Percentiles rank a stretch among this genome's conserved stretches.
phyloP scores from a whole-genome alignment of 2,113 vertebrate species.

The Rhizomys pruinosus region DNA sequence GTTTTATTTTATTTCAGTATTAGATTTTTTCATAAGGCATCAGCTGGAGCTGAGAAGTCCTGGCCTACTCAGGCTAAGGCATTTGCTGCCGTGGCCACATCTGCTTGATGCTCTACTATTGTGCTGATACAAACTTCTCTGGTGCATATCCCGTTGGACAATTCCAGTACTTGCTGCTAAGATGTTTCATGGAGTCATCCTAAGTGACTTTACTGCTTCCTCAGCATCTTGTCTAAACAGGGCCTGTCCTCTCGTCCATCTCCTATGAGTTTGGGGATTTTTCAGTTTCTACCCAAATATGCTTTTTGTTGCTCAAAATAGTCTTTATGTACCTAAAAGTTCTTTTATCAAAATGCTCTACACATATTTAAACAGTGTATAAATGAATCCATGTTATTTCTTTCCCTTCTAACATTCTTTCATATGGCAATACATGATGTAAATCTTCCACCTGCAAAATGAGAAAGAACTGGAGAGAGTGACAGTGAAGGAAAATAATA shows the following conservation, averaged over 20 bases:
- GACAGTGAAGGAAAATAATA: background rate
- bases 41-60: background rate
- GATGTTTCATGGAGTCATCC: background rate
- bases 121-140: accelerated
- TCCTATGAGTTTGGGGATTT: background rate
- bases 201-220: background rate
- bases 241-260: too few relatives aligned
- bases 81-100: background rate
- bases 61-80: background rate
- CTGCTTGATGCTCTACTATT: background rate
- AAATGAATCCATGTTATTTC: background rate
- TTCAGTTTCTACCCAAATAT: background rate
- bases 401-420: background rate
- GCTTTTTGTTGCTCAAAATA: background rate
- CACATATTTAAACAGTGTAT: background rate
- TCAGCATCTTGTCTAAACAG: accelerated
- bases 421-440: background rate
- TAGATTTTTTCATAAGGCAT: background rate
- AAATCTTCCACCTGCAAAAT: background rate
- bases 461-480: background rate
- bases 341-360: background rate
- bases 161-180: too few relatives aligned
- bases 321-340: background rate
- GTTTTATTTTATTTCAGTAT: background rate
- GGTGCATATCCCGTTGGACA: accelerated